Percentiles rank a stretch among this genome's conserved stretches.
These are phyloP conservation scores for Ommatoiulus sabulosus DNA, from an alignment of 2,888 invertebrate genomes.

Conservation along the genomic window DNA sequence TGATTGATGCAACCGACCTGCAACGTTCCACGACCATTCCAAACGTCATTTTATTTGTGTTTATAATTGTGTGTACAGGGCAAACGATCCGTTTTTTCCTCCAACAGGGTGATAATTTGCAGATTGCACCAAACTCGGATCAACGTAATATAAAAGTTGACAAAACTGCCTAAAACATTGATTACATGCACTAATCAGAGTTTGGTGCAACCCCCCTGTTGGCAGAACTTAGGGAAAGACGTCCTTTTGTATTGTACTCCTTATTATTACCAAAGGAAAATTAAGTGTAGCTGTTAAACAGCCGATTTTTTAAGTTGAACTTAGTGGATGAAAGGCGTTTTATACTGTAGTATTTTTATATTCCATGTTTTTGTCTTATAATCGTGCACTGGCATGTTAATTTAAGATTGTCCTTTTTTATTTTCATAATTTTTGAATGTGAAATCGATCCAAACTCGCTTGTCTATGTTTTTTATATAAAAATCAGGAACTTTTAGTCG, in stretches of 20 bases:
- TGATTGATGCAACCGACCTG: not conserved
- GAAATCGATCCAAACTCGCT: not conserved
- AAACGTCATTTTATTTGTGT: not conserved
- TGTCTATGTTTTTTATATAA: not conserved
- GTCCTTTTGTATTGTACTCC: not conserved
- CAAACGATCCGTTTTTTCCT: not conserved
- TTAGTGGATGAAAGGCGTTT: not conserved
- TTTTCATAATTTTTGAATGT: not conserved
- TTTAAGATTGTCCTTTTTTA: not conserved
- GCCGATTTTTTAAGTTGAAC: not conserved
- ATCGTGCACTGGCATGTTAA: not conserved
- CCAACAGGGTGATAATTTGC: not conserved
- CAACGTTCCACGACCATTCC: not conserved
- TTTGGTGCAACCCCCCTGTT: not conserved
- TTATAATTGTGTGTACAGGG: not conserved
- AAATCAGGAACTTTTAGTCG: not conserved
- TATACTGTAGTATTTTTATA: conserved; percentile 11
- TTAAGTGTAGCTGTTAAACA: conserved; percentile 30
- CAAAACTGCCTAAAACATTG: not conserved
- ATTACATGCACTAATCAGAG: not conserved
- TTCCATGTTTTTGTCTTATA: not conserved
- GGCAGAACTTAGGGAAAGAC: not conserved
- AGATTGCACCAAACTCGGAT: not conserved
- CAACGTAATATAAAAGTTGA: not conserved
- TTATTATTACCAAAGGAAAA: conserved; percentile 31